These are phyloP conservation scores for Zaprionus ghesquierei DNA, from an alignment of 1,140 invertebrate species.

Conservation along the genomic window DNA sequence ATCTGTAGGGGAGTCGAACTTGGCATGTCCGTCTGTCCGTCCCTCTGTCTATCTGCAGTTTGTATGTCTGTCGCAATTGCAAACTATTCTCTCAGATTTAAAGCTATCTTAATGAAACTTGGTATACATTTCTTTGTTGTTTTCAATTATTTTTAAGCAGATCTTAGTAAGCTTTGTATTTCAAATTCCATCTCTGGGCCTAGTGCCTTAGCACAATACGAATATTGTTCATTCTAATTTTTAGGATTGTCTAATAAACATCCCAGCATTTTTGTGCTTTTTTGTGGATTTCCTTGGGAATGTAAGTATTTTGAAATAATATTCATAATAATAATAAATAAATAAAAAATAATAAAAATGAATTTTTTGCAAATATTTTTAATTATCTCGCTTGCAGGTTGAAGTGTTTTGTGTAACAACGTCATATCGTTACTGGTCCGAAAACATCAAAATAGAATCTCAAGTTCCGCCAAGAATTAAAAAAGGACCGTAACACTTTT, in stretches of 20 bases:
- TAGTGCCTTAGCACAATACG: background rate
- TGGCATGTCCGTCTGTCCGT: too few relatives aligned
- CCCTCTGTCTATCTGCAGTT: too few relatives aligned
- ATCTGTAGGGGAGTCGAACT: too few relatives aligned
- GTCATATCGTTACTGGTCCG: background rate
- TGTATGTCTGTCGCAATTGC: too few relatives aligned
- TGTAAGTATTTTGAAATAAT: background rate
- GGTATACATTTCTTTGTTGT: too few relatives aligned
- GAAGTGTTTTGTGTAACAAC: background rate
- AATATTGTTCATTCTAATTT: background rate
- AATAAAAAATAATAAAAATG: too few relatives aligned
- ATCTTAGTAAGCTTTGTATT: background rate
- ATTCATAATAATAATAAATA: too few relatives aligned
- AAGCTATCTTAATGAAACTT: too few relatives aligned
- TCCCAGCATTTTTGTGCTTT: background rate
- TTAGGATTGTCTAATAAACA: background rate
- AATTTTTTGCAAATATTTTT: too few relatives aligned
- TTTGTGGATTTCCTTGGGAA: constrained; percentile 6
- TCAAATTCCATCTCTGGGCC: background rate
- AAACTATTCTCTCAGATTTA: too few relatives aligned
- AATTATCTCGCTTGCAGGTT: too few relatives aligned
- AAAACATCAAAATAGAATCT: background rate
- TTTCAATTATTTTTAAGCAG: background rate
- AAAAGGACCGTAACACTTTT: background rate
- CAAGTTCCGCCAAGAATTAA: too few relatives aligned